These are phyloP conservation scores for Ophraella communa DNA, from an alignment of 2,888 invertebrate genomes.

Conservation along the genomic window DNA sequence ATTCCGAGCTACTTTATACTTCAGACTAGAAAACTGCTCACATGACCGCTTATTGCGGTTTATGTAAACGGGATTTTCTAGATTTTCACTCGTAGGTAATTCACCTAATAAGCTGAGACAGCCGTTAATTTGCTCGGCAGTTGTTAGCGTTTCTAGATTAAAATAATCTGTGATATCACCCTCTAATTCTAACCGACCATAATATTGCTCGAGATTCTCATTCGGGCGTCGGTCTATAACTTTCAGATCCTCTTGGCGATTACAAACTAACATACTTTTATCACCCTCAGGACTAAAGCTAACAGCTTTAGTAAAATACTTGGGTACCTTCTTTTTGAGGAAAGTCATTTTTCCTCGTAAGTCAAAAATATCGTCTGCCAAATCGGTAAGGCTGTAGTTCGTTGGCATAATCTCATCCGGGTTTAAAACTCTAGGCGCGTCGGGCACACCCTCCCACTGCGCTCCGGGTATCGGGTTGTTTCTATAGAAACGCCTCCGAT, in stretches of 20 bases:
- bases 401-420: constrained; percentile 12
- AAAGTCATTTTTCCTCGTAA: not conserved
- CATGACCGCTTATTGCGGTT: no score
- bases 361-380: not conserved
- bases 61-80: not conserved
- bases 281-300: not conserved
- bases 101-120: not conserved
- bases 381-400: not conserved
- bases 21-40: no score
- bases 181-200: not conserved
- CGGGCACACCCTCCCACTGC: not conserved
- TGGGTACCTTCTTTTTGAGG: not conserved
- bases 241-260: not conserved
- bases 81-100: not conserved
- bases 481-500: not conserved
- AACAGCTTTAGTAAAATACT: not conserved
- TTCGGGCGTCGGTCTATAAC: not conserved
- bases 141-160: not conserved
- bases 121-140: not conserved
- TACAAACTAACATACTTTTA: constrained; percentile 4
- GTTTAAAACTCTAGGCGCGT: not conserved
- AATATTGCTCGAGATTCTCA: not conserved
- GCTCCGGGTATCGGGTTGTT: constrained; percentile 3
- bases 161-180: not conserved
- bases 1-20: no score